A percentile compares a stretch with the other conserved stretches of the same genome.
Evolutionary conservation across 2,888 invertebrate species (phyloP).

Genomic region (Stenoptilia bipunctidactyla): DNA sequence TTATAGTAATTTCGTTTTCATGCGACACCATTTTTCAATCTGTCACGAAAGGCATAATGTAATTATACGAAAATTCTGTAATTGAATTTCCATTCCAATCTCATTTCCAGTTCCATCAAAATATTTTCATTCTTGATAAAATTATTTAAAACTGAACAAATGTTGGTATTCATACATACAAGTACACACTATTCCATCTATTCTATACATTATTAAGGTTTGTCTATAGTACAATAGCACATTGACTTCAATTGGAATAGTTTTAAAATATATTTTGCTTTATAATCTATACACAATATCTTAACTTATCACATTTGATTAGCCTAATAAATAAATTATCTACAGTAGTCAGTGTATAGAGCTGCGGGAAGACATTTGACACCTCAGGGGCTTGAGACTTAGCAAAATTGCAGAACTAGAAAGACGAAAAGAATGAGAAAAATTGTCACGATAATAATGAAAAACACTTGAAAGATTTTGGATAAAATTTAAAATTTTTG

Average conservation of each 20-base stretch:
- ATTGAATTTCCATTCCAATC: no score
- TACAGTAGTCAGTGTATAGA: slow-evolving; percentile 70
- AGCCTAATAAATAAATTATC: slow-evolving; percentile 61
- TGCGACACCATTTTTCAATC: no score
- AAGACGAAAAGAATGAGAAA: no score
- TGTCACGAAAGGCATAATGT: no score
- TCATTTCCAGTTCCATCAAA: no score
- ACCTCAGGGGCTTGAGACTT: slow-evolving; percentile 25
- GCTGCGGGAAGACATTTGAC: slow-evolving; percentile 70
- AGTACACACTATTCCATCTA: background rate
- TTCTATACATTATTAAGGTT: background rate
- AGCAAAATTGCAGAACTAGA: background rate
- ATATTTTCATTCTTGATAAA: no score
- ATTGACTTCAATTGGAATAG: slow-evolving; percentile 27
- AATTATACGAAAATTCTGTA: no score
- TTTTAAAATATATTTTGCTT: slow-evolving; percentile 41
- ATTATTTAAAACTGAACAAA: no score
- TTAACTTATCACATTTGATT: slow-evolving; percentile 63
- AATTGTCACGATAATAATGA: background rate
- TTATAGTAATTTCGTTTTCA: no score
- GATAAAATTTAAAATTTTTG: no score
- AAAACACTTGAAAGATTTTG: background rate
- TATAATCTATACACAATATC: slow-evolving; percentile 40
- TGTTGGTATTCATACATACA: no score
- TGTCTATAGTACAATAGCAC: slow-evolving; percentile 43